Percentiles rank a stretch among this genome's conserved stretches.
These are phyloP conservation scores for Stigmatopora argus DNA, from an alignment of 2,113 vertebrate genomes.

Conservation along the genomic window DNA sequence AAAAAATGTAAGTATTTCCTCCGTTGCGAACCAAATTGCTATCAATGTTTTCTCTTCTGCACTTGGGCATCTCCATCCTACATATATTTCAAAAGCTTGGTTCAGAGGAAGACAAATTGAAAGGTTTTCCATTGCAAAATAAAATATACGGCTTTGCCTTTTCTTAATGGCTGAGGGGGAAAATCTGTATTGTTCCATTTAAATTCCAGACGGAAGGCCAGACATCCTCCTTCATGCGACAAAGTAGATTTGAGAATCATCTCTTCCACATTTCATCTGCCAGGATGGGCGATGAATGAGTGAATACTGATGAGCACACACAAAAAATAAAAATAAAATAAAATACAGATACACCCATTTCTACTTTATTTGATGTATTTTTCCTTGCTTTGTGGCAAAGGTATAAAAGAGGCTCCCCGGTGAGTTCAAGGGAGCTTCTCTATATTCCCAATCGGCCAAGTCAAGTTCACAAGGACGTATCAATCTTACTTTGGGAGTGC, in stretches of 20 bases:
- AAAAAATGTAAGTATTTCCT: constrained; percentile 29
- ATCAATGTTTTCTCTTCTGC: constrained; percentile 47
- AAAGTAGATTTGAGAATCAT: constrained; percentile 65
- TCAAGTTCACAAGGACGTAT: constrained; percentile 83
- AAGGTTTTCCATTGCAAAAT: constrained; percentile 73
- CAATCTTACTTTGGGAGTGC: constrained; percentile 87
- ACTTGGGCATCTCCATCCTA: constrained; percentile 65
- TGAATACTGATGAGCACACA: constrained; percentile 76
- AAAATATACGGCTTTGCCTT: constrained; percentile 73
- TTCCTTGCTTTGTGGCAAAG: constrained; percentile 55
- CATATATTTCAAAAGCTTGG: constrained; percentile 70
- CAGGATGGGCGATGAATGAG: constrained; percentile 74
- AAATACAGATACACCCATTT: constrained; percentile 50
- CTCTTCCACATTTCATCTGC: constrained; percentile 74
- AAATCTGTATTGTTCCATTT: constrained; percentile 70
- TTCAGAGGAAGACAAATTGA: constrained; percentile 72
- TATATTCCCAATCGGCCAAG: constrained; percentile 82
- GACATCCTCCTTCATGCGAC: constrained; percentile 50
- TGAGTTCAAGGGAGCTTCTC: constrained; percentile 72
- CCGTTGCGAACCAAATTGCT: constrained; percentile 14
- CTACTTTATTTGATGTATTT: constrained; percentile 44
- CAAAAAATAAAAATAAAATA: not conserved
- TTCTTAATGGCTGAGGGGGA: constrained; percentile 29
- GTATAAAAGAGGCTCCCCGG: constrained; percentile 52
- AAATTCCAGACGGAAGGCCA: constrained; percentile 74